These are phyloP conservation scores for Phorcus lineatus DNA, from an alignment of 2,888 invertebrate species.

Conservation along the genomic window DNA sequence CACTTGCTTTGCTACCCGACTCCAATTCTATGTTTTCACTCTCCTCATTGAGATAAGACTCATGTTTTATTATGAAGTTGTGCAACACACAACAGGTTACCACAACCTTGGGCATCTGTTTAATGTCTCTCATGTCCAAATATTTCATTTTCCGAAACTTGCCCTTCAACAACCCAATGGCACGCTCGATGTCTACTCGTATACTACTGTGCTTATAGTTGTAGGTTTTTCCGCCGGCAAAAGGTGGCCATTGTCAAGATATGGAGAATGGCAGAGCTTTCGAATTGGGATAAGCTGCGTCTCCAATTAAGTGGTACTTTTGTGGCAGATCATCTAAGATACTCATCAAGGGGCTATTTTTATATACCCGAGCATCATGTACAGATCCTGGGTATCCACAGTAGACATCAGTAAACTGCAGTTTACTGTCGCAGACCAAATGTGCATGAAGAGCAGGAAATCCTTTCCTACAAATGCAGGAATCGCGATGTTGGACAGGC, in stretches of 20 bases:
- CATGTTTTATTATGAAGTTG: neutral
- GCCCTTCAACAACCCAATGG: constrained; percentile 36
- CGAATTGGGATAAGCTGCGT: constrained; percentile 32
- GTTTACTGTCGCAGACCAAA: neutral
- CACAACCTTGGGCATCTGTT: neutral
- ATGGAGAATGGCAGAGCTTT: constrained; percentile 31
- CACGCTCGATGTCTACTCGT: constrained; percentile 30
- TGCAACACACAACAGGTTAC: neutral
- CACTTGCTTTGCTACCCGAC: too few relatives aligned
- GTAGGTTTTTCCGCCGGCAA: constrained; percentile 23
- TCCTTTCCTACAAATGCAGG: constrained; percentile 29
- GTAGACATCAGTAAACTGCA: constrained; percentile 17
- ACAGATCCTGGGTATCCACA: constrained; percentile 24
- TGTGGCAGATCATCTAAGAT: neutral
- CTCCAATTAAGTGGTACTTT: constrained; percentile 34
- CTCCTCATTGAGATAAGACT: neutral
- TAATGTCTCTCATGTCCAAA: neutral
- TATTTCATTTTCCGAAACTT: constrained; percentile 29
- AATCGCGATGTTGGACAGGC: constrained; percentile 27
- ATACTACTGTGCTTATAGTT: constrained; percentile 25
- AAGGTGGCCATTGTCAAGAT: constrained; percentile 31
- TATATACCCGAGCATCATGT: constrained; percentile 28
- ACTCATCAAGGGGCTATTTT: neutral
- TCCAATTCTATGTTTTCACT: neutral
- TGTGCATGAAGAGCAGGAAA: neutral